Base-by-base conservation (phyloP, 2,888 invertebrate species). In the Syritta pipiens region DNA sequence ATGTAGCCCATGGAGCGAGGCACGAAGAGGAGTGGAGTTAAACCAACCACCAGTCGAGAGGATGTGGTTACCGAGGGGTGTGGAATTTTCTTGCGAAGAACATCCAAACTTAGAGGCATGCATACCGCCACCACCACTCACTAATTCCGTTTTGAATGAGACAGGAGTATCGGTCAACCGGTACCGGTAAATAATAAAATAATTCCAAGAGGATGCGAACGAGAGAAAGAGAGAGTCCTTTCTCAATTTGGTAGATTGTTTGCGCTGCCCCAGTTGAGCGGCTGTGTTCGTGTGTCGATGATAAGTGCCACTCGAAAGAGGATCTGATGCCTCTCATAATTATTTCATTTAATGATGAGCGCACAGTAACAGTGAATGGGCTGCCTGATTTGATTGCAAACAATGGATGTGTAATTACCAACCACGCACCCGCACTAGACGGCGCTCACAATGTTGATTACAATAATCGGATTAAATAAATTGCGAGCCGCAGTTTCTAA, bases 391-490 rank as follows among this genome's bases (percentile, higher is more conserved):
- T 77, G 77, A 77, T 77, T 72, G 48, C 71, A 72, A 65, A 77
- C 77, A 77, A 77, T 77, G 65, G 42, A 40, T 26, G 26, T 65
- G 65, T 60, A 77, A 77, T 77, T 60, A 65, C 71, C 46, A 48
- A 59, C 71, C 62, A 28, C 24, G 4, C 2, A 28, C 12, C n/a
- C 4, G 35, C 72, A 77, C 77, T 72, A 72, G 72, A 77, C 53
- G 65, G 59, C 14, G 12, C 28, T 30, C 59, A 17, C 19, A 37
- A 14, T 72, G 72, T 77, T 77, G 72, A 77, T 65, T 77, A 77
- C 72, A 60, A 59, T 77, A 77, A 77, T 77, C 77, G 77, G 72
- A 77, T 77, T 77, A 77, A 72, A 77, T 77, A 77, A 72, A 77
- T 77, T 77, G 65, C 72, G 77, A 77, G 55, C 67, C 72, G 65